These are phyloP conservation scores for Pteronotus mesoamericanus DNA, from an alignment of 2,797 vertebrate genomes.

Conservation along the genomic window DNA sequence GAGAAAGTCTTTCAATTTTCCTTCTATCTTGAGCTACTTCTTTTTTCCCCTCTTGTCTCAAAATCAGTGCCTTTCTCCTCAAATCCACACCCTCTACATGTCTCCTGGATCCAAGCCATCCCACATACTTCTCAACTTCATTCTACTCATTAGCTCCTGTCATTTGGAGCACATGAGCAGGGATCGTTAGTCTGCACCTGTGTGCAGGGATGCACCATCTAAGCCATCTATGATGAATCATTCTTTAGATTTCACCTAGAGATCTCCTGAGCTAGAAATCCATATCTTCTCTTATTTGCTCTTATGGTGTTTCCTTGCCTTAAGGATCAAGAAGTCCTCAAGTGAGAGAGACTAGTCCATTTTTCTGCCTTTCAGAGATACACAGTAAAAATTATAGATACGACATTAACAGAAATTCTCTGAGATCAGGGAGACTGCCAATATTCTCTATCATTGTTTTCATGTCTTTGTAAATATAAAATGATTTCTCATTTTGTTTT, in stretches of 20 bases:
- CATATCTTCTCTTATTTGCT: background rate
- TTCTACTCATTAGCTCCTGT: background rate
- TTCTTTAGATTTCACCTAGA: background rate
- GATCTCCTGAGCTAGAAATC: background rate
- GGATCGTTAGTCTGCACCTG: background rate
- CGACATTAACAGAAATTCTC: slow-evolving; percentile 20
- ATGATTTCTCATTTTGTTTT: slow-evolving; percentile 20
- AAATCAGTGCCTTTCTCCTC: background rate
- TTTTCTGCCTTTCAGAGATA: background rate
- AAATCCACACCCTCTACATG: background rate
- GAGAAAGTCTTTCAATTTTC: background rate
- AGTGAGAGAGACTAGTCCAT: background rate
- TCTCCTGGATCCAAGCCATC: background rate
- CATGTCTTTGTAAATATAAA: background rate
- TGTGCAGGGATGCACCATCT: background rate
- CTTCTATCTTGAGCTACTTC: background rate
- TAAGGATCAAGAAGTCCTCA: background rate
- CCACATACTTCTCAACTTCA: background rate
- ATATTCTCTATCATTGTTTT: background rate
- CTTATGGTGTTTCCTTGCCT: background rate
- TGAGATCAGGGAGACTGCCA: background rate
- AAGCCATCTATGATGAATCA: background rate
- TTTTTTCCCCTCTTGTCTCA: background rate
- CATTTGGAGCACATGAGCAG: background rate
- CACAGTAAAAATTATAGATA: background rate